Conservation (phyloP, 2,113 vertebrate genomes). For the Pteropus alecto region DNA sequence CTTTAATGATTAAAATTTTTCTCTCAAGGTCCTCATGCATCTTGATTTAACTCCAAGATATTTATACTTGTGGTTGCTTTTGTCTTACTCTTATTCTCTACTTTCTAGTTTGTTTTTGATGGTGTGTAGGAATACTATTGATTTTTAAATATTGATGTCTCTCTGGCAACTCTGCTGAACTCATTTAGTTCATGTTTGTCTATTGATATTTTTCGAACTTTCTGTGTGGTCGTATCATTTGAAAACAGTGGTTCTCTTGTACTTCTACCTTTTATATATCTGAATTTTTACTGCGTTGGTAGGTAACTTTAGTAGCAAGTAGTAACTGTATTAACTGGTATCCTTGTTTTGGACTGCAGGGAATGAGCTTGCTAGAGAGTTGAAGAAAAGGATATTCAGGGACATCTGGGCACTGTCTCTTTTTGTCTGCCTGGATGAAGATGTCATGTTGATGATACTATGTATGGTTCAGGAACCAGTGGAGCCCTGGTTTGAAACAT, state of each 20-base stretch:
- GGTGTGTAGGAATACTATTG: not conserved
- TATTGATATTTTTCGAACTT: not conserved
- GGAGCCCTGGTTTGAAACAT: not conserved
- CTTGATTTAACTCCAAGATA: not conserved
- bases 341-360: not conserved
- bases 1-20: constrained; percentile 5
- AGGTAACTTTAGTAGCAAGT: not conserved
- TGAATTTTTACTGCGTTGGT: not conserved
- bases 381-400: not conserved
- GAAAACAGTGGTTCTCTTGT: not conserved
- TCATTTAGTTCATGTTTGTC: constrained; percentile 28
- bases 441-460: not conserved
- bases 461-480: not conserved
- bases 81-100: not conserved
- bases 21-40: not conserved
- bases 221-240: not conserved
- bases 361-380: not conserved
- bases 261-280: not conserved
- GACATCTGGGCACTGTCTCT: not conserved
- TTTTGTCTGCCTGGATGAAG: not conserved
- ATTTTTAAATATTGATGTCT: not conserved
- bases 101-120: not conserved
- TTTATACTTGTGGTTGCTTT: not conserved
- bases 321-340: not conserved
- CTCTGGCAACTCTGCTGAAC: not conserved